Evolutionary conservation across 2,113 vertebrate species (phyloP).

Genomic region (Limnothrissa miodon): DNA sequence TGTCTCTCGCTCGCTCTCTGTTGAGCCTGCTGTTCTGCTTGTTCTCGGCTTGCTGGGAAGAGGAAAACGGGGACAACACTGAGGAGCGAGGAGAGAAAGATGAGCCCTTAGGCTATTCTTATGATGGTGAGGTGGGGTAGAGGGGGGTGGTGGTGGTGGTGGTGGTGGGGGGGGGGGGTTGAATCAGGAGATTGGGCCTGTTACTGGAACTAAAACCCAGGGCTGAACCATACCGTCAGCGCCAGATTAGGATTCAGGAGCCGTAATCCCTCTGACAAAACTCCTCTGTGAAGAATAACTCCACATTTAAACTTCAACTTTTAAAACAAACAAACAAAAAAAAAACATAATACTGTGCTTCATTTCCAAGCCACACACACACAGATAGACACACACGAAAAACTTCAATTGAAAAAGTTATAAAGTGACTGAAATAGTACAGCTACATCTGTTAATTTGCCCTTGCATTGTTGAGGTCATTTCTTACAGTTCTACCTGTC

Average conservation of each 20-base stretch:
- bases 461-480: not conserved
- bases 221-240: slow-evolving; percentile 14
- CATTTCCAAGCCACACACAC: slow-evolving; percentile 23
- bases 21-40: not conserved
- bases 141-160: no score
- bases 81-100: not conserved
- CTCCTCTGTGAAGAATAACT: slow-evolving; percentile 1
- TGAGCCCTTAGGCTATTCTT: slow-evolving; percentile 12
- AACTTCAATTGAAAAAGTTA: not conserved
- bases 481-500: not conserved
- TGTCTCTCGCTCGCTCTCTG: not conserved
- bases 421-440: not conserved
- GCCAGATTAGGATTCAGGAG: slow-evolving; percentile 7
- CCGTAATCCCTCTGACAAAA: slow-evolving; percentile 15
- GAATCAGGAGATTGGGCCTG: slow-evolving; percentile 19
- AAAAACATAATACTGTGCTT: not conserved
- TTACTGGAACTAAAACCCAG: slow-evolving; percentile 19
- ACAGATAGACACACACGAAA: slow-evolving; percentile 18
- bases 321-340: not conserved
- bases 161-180: not conserved
- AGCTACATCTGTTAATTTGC: slow-evolving; percentile 4
- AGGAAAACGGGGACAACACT: slow-evolving; percentile 12
- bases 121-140: not conserved
- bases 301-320: slow-evolving; percentile 13
- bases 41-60: slow-evolving; percentile 6